These are phyloP conservation scores for Peromyscus leucopus DNA, from an alignment of 2,113 vertebrate genomes.

Conservation along the genomic window DNA sequence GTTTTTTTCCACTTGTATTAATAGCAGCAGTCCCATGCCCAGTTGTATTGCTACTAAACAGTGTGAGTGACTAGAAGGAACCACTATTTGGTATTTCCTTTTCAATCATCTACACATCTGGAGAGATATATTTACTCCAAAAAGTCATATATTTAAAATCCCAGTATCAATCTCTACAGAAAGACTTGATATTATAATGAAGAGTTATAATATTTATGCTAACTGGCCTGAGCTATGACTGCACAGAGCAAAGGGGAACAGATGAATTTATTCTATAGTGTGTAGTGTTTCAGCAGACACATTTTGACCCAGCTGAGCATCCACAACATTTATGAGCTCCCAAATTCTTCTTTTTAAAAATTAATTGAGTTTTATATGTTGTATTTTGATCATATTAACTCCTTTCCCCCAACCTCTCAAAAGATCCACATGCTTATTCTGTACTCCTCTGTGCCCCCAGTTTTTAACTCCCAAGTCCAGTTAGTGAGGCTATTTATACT, in stretches of 20 bases:
- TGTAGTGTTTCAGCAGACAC: background rate
- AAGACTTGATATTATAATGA: conserved; percentile 35
- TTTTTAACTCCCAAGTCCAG: background rate
- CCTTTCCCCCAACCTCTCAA: background rate
- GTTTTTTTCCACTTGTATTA: background rate
- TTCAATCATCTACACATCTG: conserved; percentile 1
- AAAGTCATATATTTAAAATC: conserved; percentile 25
- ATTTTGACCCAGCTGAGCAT: background rate
- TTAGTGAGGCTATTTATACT: background rate
- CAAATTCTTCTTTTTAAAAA: background rate
- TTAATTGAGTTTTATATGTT: background rate
- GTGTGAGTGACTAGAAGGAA: background rate
- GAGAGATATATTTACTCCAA: background rate
- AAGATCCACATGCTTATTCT: background rate
- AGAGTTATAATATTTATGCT: background rate
- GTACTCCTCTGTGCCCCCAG: background rate
- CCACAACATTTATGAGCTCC: accelerated
- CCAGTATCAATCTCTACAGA: background rate
- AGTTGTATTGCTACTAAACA: background rate
- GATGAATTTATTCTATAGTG: background rate
- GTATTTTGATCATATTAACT: background rate
- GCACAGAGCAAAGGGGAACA: background rate
- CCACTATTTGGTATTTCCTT: background rate
- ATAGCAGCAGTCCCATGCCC: background rate
- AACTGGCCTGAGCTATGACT: background rate